These are phyloP conservation scores for Crocidura indochinensis DNA, from an alignment of 2,797 vertebrate species.

Conservation along the genomic window DNA sequence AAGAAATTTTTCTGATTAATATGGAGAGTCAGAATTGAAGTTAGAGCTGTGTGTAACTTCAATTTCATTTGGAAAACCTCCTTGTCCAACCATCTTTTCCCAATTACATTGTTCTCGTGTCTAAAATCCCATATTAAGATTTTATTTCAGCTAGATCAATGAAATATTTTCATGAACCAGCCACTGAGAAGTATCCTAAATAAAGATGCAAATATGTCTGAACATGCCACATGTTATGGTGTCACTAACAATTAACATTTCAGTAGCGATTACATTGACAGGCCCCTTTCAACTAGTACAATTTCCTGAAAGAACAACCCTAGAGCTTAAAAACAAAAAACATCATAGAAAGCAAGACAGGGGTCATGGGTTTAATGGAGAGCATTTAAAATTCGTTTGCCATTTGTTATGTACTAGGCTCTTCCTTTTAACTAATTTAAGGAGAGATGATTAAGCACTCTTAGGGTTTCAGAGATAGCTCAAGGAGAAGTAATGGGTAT, in stretches of 20 bases:
- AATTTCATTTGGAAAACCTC: slow-evolving; percentile 8
- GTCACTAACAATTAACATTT: slow-evolving; percentile 15
- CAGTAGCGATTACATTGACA: slow-evolving; percentile 32
- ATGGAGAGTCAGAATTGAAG: slow-evolving; percentile 21
- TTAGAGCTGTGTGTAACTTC: background rate
- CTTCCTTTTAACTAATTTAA: background rate
- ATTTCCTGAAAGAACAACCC: background rate
- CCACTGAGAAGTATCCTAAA: background rate
- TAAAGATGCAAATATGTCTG: slow-evolving; percentile 27
- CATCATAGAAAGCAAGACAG: background rate
- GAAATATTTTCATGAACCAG: background rate
- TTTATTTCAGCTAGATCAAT: slow-evolving; percentile 40
- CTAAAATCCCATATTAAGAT: background rate
- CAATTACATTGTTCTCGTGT: background rate
- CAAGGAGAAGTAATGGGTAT: too few relatives aligned
- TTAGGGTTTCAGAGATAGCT: too few relatives aligned
- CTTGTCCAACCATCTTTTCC: background rate
- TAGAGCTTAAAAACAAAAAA: background rate
- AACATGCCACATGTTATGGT: background rate
- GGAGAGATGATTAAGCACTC: background rate
- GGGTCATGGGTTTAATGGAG: background rate
- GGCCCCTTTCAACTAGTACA: background rate
- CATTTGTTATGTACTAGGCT: background rate
- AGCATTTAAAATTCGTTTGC: background rate
- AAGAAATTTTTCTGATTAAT: slow-evolving; percentile 47